These are phyloP conservation scores for Squalus acanthias DNA, from an alignment of 2,797 vertebrate species.

Conservation along the genomic window DNA sequence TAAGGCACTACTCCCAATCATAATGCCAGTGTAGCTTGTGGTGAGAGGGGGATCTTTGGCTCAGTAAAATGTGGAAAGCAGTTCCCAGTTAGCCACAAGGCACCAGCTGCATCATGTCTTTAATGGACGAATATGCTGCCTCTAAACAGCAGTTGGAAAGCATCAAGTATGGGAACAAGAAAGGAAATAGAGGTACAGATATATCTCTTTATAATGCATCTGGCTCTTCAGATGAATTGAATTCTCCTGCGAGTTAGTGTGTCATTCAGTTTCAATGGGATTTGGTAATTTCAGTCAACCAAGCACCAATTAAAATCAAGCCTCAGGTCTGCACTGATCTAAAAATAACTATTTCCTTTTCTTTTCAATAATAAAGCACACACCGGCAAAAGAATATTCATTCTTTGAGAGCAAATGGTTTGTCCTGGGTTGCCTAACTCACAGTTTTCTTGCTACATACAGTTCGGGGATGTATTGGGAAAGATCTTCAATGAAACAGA, in stretches of 20 bases:
- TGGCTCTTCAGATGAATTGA: neutral
- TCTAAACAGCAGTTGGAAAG: neutral
- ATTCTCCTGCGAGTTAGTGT: neutral
- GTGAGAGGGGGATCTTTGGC: neutral
- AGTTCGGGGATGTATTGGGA: neutral
- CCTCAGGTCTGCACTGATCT: neutral
- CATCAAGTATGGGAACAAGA: neutral
- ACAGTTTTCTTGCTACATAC: no score
- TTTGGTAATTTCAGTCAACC: neutral
- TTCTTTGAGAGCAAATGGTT: neutral
- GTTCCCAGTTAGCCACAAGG: neutral
- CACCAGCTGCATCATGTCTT: neutral
- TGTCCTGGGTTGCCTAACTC: neutral
- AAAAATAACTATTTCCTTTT: neutral
- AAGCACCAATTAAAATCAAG: neutral
- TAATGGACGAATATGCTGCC: neutral
- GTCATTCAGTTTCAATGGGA: neutral
- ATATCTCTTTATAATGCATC: neutral
- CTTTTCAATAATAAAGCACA: neutral
- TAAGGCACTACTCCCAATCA: neutral
- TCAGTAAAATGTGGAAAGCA: neutral
- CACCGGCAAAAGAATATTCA: neutral
- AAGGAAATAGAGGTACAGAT: neutral
- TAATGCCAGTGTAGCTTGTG: neutral
- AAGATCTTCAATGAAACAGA: neutral